A percentile compares a stretch with the other conserved stretches of the same genome.
phyloP scores from a whole-genome alignment of 2,797 vertebrate species.

The Enoplosus armatus region DNA sequence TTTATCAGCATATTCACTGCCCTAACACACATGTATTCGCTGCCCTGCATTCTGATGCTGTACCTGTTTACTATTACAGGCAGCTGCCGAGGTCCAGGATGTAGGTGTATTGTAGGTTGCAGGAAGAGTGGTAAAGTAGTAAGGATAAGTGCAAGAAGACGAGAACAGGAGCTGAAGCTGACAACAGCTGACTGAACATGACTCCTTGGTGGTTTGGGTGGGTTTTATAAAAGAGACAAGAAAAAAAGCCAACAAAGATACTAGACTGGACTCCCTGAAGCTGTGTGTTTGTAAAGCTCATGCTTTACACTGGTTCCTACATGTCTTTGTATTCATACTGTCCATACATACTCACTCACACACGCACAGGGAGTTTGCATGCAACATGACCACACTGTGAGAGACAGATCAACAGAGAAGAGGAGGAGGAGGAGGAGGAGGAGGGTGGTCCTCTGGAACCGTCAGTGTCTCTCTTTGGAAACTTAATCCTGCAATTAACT shows the following conservation, averaged over 20 bases:
- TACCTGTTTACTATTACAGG: conserved; percentile 65
- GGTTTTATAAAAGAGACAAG: conserved; percentile 55
- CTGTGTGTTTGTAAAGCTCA: conserved; percentile 52
- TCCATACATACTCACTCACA: conserved; percentile 48
- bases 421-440: conserved; percentile 67
- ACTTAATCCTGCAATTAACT: conserved; percentile 79
- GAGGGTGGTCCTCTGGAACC: conserved; percentile 79
- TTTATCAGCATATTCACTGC: conserved; percentile 58
- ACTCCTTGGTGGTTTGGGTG: conserved; percentile 58
- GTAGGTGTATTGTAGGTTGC: conserved; percentile 24
- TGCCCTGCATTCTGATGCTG: conserved; percentile 55
- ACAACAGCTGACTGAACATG: conserved; percentile 48
- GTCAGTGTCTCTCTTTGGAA: conserved; percentile 77
- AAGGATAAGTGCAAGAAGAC: conserved; percentile 27
- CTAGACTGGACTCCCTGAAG: conserved; percentile 41
- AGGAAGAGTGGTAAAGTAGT: conserved; percentile 13
- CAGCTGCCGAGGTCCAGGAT: conserved; percentile 53
- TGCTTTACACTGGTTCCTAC: conserved; percentile 64
- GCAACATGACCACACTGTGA: conserved; percentile 63
- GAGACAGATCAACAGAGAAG: conserved; percentile 44
- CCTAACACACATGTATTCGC: conserved; percentile 55
- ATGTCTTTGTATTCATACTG: conserved; percentile 50
- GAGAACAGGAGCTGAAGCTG: conserved; percentile 24
- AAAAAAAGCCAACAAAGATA: conserved; percentile 54
- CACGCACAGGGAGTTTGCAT: conserved; percentile 37